A percentile compares a stretch with the other conserved stretches of the same genome.
Evolutionary conservation across 2,888 invertebrate genomes (phyloP).

Genomic region (Calameuta filiformis): DNA sequence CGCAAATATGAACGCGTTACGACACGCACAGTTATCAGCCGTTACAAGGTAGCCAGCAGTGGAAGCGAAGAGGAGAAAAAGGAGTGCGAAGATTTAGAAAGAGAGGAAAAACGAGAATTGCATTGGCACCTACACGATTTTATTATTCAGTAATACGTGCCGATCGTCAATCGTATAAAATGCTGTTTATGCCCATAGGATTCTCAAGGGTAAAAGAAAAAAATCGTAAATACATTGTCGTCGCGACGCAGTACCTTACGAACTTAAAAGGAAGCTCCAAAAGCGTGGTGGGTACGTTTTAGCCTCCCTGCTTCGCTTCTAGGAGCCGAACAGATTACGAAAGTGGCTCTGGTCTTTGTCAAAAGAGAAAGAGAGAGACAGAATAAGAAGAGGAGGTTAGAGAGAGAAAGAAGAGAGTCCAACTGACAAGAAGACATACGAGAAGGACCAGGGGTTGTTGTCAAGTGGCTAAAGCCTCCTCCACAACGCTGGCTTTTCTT

Average conservation of each 20-base stretch:
- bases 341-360: not conserved
- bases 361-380: not conserved
- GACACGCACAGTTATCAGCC: not conserved
- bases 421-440: not conserved
- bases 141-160: not conserved
- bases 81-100: not conserved
- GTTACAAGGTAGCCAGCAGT: not conserved
- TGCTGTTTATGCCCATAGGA: not conserved
- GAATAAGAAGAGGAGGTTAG: not conserved
- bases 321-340: not conserved
- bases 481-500: not conserved
- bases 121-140: not conserved
- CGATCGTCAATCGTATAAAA: not conserved
- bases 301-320: not conserved
- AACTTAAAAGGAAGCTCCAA: not conserved
- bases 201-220: not conserved
- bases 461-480: slow-evolving; percentile 6
- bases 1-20: not conserved
- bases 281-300: not conserved
- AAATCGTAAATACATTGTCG: not conserved
- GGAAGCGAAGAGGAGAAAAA: not conserved
- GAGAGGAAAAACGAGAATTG: not conserved
- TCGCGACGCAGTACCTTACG: not conserved
- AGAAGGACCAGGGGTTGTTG: slow-evolving; percentile 1
- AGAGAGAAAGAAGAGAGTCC: not conserved